Evolutionary conservation across 2,797 vertebrate genomes (phyloP), one percentile per base, ranked within the genome.

Genomic region (Sebastes umbrosus): DNA sequence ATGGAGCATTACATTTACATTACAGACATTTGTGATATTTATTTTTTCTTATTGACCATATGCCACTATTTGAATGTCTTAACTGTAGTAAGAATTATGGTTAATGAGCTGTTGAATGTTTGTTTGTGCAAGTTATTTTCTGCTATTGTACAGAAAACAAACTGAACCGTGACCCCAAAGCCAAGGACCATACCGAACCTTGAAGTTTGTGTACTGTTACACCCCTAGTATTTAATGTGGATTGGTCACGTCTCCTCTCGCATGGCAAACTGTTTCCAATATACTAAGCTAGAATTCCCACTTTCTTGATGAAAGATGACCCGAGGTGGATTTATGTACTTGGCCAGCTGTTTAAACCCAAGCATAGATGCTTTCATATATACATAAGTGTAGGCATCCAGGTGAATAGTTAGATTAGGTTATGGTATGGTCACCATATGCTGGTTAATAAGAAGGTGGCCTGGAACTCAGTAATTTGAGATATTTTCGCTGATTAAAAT

Each of bases 381-480:
- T 46, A 39, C 14, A 76, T 16, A 52, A 63, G 31, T 79, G 32
- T 69, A 39, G 29, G 29, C 11, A 77, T 75, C 24, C 50, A 71
- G 59, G 22, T 13, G 39, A 75, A 57, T 52, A 57, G 52, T 29
- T 39, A 25, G 31, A 68, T 63, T 83, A 64, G 1, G 31, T n/a
- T 32, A 54, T 34, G 31, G 14, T 60, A 31, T 0, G 16, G 80
- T 75, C 62, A 79, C 66, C 57, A 80, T 68, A 68, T 67, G 72
- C 69, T 80, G 43, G 55, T 67, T 64, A 75, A 64, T 66, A 27
- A 62, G 60, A 75, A 84, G 46, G 46, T 20, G 46, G 18, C 59
- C 18, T 77, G 16, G 60, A 70, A 54, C 34, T 55, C 11, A 20
- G 46, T n/a, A 8, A 13, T 69, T 54, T 34, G 11, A 8, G 2